These are phyloP conservation scores for roundworm (Caenorhabditis elegans) DNA, from an alignment of 1,140 invertebrate genomes.

Conservation along the genomic window DNA sequence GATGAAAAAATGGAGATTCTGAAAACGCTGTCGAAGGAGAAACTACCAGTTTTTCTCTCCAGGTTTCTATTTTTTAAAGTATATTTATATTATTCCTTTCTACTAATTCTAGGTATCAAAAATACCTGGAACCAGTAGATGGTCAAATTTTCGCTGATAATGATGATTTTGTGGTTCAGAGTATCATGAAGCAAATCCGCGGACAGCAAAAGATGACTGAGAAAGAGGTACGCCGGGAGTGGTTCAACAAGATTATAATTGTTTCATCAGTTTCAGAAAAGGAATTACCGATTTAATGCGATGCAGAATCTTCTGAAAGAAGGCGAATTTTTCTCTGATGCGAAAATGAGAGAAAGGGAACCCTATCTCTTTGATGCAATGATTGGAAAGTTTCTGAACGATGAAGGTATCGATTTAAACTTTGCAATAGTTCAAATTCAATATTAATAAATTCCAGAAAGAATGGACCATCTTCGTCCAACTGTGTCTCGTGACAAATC, in stretches of 20 bases:
- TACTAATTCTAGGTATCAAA: constrained; percentile 40
- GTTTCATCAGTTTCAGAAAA: constrained; percentile 68
- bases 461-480: constrained; percentile 54
- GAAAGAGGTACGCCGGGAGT: background rate
- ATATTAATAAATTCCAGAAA: constrained; percentile 50
- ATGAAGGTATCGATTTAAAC: constrained; percentile 74
- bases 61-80: constrained; percentile 51
- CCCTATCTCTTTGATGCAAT: constrained; percentile 85
- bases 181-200: background rate
- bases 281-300: constrained; percentile 81
- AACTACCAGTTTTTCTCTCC: constrained; percentile 55
- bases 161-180: constrained; percentile 19
- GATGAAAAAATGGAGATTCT: constrained; percentile 51
- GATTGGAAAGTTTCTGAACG: constrained; percentile 79
- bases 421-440: background rate
- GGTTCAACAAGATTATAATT: no score
- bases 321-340: constrained; percentile 82
- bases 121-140: constrained; percentile 2
- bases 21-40: constrained; percentile 45
- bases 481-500: constrained; percentile 52
- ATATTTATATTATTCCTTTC: background rate
- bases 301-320: constrained; percentile 76
- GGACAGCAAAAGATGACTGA: background rate
- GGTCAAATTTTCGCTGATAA: background rate
- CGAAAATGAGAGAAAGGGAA: constrained; percentile 87